Evolutionary conservation across 2,888 invertebrate species (phyloP).

Genomic region (Opisthograptis luteolata): DNA sequence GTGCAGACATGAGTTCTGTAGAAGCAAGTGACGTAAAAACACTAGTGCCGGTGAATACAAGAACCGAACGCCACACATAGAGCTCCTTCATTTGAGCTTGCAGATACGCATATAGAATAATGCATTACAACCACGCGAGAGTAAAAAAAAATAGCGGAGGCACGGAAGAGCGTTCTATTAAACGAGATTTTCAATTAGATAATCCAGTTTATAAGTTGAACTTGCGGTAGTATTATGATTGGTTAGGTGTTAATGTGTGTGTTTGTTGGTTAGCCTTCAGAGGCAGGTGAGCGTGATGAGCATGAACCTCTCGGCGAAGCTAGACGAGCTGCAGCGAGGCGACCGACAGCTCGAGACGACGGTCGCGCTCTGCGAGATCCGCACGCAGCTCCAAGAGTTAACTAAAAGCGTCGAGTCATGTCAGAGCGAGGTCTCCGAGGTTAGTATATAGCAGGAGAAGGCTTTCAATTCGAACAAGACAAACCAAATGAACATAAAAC

Average conservation of each 20-base stretch:
- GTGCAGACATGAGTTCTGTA: too few species aligned
- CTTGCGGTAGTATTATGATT: too few species aligned
- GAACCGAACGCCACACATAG: conserved; percentile 5
- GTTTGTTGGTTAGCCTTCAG: conserved; percentile 90
- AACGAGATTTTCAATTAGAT: conserved; percentile 10
- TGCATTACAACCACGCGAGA: conserved; percentile 17
- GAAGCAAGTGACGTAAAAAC: too few species aligned
- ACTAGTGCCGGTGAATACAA: conserved; percentile 15
- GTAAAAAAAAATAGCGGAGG: conserved; percentile 7
- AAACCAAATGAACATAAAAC: too few species aligned
- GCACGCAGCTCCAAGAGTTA: conserved; percentile 95
- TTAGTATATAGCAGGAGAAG: too few species aligned
- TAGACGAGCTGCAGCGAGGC: conserved; percentile 96
- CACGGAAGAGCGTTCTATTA: conserved; percentile 5
- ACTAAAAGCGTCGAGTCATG: conserved; percentile 97
- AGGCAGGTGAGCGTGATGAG: conserved; percentile 99
- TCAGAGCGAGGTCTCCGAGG: conserved; percentile 96
- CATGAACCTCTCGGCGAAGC: conserved; percentile 96
- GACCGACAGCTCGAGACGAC: conserved; percentile 97
- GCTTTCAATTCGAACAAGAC: too few species aligned
- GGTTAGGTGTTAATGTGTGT: conserved; percentile 28
- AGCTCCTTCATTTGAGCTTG: conserved; percentile 24
- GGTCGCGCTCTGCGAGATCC: conserved; percentile 96
- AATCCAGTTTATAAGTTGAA: not conserved
- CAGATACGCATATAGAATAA: conserved; percentile 20